phyloP scores from a whole-genome alignment of 2,113 vertebrate species.

The Tachysurus fulvidraco region DNA sequence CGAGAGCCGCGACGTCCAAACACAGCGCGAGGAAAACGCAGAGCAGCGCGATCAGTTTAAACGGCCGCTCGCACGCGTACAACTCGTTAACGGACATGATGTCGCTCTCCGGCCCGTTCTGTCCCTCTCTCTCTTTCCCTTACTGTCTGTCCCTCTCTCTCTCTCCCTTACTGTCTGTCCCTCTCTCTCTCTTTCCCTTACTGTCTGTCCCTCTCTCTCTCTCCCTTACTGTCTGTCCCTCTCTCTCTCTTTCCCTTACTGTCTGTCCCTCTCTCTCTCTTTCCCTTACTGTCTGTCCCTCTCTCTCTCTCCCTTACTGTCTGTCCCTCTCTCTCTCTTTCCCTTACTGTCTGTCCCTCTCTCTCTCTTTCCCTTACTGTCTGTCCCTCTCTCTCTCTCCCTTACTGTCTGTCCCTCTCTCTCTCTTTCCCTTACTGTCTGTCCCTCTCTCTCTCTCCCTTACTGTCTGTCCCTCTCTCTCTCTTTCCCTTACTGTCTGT shows the following conservation, averaged over 20 bases:
- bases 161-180: neutral
- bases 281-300: too few relatives aligned
- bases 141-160: neutral
- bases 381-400: neutral
- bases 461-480: neutral
- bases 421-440: too few relatives aligned
- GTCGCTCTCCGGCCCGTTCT: constrained; percentile 25
- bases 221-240: fast-evolving
- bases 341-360: neutral
- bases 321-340: neutral
- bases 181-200: too few relatives aligned
- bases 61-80: constrained; percentile 71
- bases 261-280: too few relatives aligned
- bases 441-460: too few relatives aligned
- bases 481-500: neutral
- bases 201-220: neutral
- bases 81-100: constrained; percentile 74
- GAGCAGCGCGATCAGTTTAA: constrained; percentile 78
- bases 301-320: neutral
- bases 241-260: too few relatives aligned
- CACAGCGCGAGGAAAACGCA: constrained; percentile 77
- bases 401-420: neutral
- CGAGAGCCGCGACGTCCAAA: constrained; percentile 75
- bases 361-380: neutral
- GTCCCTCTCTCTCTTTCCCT: neutral